Evolutionary conservation across 2,888 invertebrate genomes (phyloP).

Genomic region (Hedya salicella): DNA sequence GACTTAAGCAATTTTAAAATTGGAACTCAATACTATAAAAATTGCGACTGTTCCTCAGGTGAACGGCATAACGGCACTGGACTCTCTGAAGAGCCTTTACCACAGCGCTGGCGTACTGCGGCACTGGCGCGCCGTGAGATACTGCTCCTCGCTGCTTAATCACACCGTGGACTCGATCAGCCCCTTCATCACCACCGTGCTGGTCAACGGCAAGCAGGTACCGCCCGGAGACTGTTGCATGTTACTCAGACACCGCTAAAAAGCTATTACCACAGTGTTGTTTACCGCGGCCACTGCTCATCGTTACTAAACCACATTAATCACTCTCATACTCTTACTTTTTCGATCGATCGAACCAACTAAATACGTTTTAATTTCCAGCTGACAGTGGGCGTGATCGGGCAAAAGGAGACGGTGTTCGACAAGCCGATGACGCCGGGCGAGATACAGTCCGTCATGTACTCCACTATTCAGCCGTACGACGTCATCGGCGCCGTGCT

Average conservation of each 20-base stretch:
- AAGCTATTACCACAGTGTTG: too few species aligned
- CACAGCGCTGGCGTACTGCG: constrained; percentile 93
- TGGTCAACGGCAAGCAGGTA: constrained; percentile 99
- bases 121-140: constrained; percentile 97
- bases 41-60: constrained; percentile 57
- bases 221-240: neutral
- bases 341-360: too few species aligned
- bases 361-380: constrained; percentile 53
- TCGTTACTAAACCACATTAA: too few species aligned
- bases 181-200: constrained; percentile 98
- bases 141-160: constrained; percentile 96
- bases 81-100: constrained; percentile 90
- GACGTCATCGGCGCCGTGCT: constrained; percentile 96
- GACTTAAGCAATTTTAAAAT: too few species aligned
- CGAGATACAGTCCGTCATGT: constrained; percentile 97
- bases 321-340: too few species aligned
- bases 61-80: constrained; percentile 85
- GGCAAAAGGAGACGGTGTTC: constrained; percentile 97
- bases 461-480: constrained; percentile 94
- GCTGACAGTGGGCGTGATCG: constrained; percentile 97
- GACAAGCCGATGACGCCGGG: constrained; percentile 99
- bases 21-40: too few species aligned
- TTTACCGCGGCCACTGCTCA: too few species aligned
- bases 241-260: too few species aligned
- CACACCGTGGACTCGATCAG: constrained; percentile 99